Percentiles rank a stretch among this genome's conserved stretches.
Conservation (phyloP, 2,797 vertebrate species). For the Urosaurus nigricauda region DNA sequence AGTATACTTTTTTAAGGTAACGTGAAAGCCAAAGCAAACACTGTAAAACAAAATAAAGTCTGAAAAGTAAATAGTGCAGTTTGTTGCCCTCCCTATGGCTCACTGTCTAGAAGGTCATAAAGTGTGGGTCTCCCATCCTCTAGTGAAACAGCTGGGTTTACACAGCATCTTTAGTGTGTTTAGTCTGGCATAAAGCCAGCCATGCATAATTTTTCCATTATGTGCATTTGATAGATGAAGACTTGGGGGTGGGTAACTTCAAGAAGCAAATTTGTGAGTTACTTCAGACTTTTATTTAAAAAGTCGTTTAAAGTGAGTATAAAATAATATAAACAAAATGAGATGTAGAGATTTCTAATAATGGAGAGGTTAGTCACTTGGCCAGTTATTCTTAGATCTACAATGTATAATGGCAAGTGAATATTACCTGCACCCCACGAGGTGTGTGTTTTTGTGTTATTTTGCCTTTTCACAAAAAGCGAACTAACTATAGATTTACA, state of each 20-base stretch:
- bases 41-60: constrained; percentile 41
- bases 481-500: neutral
- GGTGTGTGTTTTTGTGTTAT: neutral
- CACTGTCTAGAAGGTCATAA: constrained; percentile 72
- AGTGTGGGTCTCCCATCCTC: constrained; percentile 64
- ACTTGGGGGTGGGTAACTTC: constrained; percentile 59
- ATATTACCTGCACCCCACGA: neutral
- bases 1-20: constrained; percentile 41
- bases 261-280: constrained; percentile 66
- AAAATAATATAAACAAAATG: constrained; percentile 61
- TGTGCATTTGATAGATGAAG: constrained; percentile 66
- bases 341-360: neutral
- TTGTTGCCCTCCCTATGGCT: constrained; percentile 71
- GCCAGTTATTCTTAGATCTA: constrained; percentile 31
- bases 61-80: constrained; percentile 54
- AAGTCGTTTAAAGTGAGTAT: constrained; percentile 61
- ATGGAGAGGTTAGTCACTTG: constrained; percentile 25
- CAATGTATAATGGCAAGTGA: constrained; percentile 32
- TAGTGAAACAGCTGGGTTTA: constrained; percentile 74
- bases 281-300: constrained; percentile 69
- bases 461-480: constrained; percentile 9
- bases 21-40: constrained; percentile 63
- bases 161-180: constrained; percentile 73
- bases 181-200: constrained; percentile 74
- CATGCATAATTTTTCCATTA: constrained; percentile 76